Evolutionary conservation across 2,888 invertebrate genomes (phyloP), one percentile per base, ranked within the genome.

Genomic region (Pandemis corylana): DNA sequence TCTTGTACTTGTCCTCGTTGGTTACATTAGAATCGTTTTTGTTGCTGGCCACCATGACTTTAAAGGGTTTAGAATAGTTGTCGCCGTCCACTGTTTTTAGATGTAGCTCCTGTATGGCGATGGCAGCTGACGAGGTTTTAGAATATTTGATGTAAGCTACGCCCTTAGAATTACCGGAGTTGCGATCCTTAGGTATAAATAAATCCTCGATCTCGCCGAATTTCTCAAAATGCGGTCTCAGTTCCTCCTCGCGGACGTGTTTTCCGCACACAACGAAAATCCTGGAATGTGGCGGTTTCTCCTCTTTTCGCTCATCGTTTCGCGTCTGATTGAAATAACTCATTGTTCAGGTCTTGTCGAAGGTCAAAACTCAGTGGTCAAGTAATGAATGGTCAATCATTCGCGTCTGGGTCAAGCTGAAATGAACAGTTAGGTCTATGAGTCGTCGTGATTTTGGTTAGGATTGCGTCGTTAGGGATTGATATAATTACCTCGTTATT

Each of bases 91-190:
- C 93, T 70, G 95, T 95, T 88, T 96, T 96, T 36, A 97, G 96
- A 89, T 98, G 97, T 96, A 99, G 96, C 80, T 97, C 97, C 88
- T 98, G 97, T 83, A 98, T 96, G 2, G 99, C 99, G 69, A 95
- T 94, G 6, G 98, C 98, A 3, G 99, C 99, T 85, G 98, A 97
- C 0, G 98, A 98, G 0, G 98, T 98, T 93, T 98, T 98, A 0
- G 95, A 95, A 90, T 96, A 99, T 87, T 98, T 98, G 12, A 99
- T 97, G 86, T 98, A 99, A 0, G 97, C 97, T 76, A 99, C 97
- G 70, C 98, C 98, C 95, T 98, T 98, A 80, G 97, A 96, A 81
- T 97, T 97, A 61, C 98, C 97, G 41, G 97, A 96, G 78, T 93
- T 95, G 75, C 97, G 96, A 86, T 99, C 98, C 90, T 96, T 97